A percentile compares a stretch with the other conserved stretches of the same genome.
These are phyloP conservation scores for Heliconius eleuchia DNA, from an alignment of 1,140 invertebrate genomes.

Conservation along the genomic window DNA sequence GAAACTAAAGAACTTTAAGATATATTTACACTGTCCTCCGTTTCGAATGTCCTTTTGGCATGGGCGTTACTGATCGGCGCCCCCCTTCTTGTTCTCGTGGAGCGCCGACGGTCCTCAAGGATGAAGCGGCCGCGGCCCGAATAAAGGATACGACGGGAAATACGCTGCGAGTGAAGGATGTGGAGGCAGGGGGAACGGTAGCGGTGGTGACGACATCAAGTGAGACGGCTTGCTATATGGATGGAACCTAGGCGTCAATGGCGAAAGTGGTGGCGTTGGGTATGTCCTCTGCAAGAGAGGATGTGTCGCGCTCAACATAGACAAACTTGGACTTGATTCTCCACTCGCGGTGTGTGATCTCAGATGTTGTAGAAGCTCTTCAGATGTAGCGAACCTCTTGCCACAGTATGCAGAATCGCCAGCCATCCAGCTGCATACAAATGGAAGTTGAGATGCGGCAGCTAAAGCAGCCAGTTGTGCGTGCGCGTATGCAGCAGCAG, in stretches of 20 bases:
- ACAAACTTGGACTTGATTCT: slow-evolving; percentile 70
- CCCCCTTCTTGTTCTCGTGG: slow-evolving; percentile 79
- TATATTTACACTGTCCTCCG: slow-evolving; percentile 74
- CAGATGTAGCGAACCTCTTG: slow-evolving; percentile 93
- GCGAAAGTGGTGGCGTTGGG: slow-evolving; percentile 92
- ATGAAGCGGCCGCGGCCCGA: slow-evolving; percentile 88
- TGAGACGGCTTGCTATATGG: slow-evolving; percentile 90
- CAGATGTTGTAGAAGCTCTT: slow-evolving; percentile 94
- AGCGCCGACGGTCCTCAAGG: slow-evolving; percentile 82
- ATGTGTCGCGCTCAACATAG: slow-evolving; percentile 83
- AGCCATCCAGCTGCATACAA: slow-evolving; percentile 96
- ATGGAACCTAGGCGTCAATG: slow-evolving; percentile 90
- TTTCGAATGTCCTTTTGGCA: slow-evolving; percentile 73
- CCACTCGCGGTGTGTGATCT: slow-evolving; percentile 90
- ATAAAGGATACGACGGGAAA: slow-evolving; percentile 92
- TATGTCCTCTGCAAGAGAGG: slow-evolving; percentile 89
- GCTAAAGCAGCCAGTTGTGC: slow-evolving; percentile 88
- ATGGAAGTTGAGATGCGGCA: slow-evolving; percentile 88
- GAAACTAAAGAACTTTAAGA: slow-evolving; percentile 65
- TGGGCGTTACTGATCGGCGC: slow-evolving; percentile 80
- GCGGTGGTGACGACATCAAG: slow-evolving; percentile 82
- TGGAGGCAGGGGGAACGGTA: slow-evolving; percentile 84
- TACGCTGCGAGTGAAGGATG: slow-evolving; percentile 88
- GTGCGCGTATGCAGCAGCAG: slow-evolving; percentile 86
- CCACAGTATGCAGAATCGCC: slow-evolving; percentile 94